These are phyloP conservation scores for Morinoia aosen DNA, from an alignment of 2,888 invertebrate species.

Conservation along the genomic window DNA sequence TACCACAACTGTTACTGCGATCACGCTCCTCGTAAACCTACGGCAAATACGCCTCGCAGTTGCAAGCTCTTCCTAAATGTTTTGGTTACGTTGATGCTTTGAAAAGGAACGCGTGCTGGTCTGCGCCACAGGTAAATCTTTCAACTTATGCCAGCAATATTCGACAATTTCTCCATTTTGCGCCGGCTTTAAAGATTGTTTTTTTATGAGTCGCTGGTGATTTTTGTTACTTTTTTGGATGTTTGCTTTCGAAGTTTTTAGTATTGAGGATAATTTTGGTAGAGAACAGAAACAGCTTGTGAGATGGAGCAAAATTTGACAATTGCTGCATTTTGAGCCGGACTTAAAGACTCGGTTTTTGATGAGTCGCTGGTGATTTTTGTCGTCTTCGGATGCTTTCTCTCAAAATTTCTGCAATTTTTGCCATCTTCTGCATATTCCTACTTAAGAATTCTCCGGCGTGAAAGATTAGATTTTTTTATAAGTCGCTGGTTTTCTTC, in stretches of 20 bases:
- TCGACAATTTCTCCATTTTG: neutral
- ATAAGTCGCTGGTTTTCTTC: neutral
- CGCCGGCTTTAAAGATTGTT: neutral
- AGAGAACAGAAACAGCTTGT: neutral
- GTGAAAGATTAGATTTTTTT: neutral
- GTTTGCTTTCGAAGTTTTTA: neutral
- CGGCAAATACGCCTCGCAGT: neutral
- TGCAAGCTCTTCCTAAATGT: neutral
- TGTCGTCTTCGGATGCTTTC: too few species aligned
- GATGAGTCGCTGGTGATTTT: too few species aligned
- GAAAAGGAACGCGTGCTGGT: neutral
- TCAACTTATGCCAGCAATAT: too few species aligned
- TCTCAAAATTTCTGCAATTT: too few species aligned
- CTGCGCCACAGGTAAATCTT: neutral
- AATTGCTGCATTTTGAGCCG: too few species aligned
- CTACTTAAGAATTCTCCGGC: neutral
- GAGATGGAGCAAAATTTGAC: neutral
- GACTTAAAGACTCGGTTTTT: too few species aligned
- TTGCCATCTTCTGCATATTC: neutral
- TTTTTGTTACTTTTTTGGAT: neutral
- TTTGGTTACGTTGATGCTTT: neutral
- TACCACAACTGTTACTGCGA: conserved; percentile 15
- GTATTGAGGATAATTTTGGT: neutral
- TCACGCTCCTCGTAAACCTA: neutral
- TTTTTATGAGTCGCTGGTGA: neutral